Base-by-base conservation (phyloP, 2,113 vertebrate genomes). In the Eretmochelys imbricata region DNA sequence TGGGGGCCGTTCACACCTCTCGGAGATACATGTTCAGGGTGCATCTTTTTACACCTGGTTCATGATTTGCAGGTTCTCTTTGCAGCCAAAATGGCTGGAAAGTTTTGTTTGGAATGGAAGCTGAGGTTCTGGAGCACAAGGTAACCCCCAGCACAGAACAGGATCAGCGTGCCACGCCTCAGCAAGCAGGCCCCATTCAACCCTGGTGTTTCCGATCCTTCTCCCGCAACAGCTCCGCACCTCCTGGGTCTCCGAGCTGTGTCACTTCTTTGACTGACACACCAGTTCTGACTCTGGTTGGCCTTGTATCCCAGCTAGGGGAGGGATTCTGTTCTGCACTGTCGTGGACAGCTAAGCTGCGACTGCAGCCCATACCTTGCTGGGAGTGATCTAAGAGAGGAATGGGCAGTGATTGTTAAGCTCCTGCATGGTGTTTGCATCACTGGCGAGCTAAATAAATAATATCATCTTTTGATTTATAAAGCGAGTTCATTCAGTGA, bases 301-400 rank as follows among this genome's bases (percentile, higher is more conserved):
- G 84, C 38, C 57, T 92, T 84, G 17, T 90, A 9, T 13, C 62
- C 82, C 2, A 1, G 87, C 57, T 55, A 82, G 51, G 20, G 87
- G 85, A 88, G 85, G 59, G 80, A 93, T 96, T 96, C 17, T 96
- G 82, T 96, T 90, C 96, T 83, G 93, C 35, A 6, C 38, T 72
- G 59, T 87, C 82, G 87, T 83, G 49, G 79, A 94, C 93, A 82
- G 91, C 94, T 96, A 91, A 88, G 76, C 87, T 95, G 84, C 93
- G 95, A 96, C 95, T 94, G 94, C 90, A 89, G 85, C 81, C 72
- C 80, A 62, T 90, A 94, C 94, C 90, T 96, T 96, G 89, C 53
- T 93, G 78, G 91, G 46, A 94, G 75, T 81, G 65, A 91, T 89
- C 84, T 0, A 2, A 57, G 89, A 29, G 93, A 16, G 92, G 95